Evolutionary conservation across 30 jellyfish, hydroid and myxozoan species (phyloP), one percentile per base, ranked within the genome.

Genomic region (Nemopilema nomurai): DNA sequence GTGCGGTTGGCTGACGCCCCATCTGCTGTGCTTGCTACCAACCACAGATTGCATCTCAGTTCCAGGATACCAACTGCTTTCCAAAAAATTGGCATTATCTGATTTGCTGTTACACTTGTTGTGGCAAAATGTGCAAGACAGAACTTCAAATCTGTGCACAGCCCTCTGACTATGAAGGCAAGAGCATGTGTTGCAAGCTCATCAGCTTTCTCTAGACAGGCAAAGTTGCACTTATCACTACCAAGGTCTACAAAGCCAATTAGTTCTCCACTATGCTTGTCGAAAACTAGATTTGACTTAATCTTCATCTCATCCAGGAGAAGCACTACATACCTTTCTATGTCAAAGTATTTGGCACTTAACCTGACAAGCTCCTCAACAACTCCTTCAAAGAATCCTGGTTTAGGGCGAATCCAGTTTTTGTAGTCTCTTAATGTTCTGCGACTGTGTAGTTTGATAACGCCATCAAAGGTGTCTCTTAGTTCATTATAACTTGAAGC

Each of bases 391-490:
- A 49, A 28, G 73, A 76, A 86, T 66, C 95, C 95, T 8, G 79
- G 18, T 67, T 51, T 76, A 21, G 96, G 96, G 30, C 89, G n/a
- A n/a, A n/a, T n/a, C n/a, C n/a, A n/a, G n/a, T n/a, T n/a, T n/a
- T n/a, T n/a, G n/a, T n/a, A n/a, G n/a, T n/a, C n/a, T n/a, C n/a
- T 81, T 1, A 91, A 74, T 31, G 97, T 80, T 75, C 96, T 91
- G 84, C 32, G 76, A 96, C 51, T 27, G 97, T 94, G 49, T 85
- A 67, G 70, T 71, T 65, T 51, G 81, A 31, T 27, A 91, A 29
- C 49, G 90, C 96, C 57, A 41, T 41, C 57, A 41, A 13, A 18
- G n/a, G 90, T 65, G 20, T 82, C 85, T 51, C 96, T 80, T 6
- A 85, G 26, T 26, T 79, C 97, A 18, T 91, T 84, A 73, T 85